These are phyloP conservation scores for Antheraea yamamai DNA, from an alignment of 2,888 invertebrate genomes.

Conservation along the genomic window DNA sequence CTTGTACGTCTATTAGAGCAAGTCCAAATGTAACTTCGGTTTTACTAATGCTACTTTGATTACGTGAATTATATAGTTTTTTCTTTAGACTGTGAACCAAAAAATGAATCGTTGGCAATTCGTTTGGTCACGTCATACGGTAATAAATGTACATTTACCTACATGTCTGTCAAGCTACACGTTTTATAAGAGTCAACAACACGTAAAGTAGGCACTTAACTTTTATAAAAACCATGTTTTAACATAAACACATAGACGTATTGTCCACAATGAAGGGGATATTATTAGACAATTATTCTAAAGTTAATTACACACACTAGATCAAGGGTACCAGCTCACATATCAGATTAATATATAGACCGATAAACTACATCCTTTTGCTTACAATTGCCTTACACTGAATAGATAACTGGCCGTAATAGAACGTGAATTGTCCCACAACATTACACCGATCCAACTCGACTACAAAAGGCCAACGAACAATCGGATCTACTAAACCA, in stretches of 20 bases:
- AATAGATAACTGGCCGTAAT: constrained; percentile 59
- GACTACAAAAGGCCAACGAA: constrained; percentile 44
- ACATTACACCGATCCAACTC: constrained; percentile 27
- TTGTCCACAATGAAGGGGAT: constrained; percentile 27
- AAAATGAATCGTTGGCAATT: constrained; percentile 43
- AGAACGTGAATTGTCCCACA: constrained; percentile 26
- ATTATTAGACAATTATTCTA: constrained; percentile 23
- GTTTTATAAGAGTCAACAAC: constrained; percentile 41
- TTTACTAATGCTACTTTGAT: constrained; percentile 75
- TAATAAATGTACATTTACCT: constrained; percentile 56
- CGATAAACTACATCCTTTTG: constrained; percentile 57
- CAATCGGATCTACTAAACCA: constrained; percentile 15
- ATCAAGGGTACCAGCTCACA: constrained; percentile 16
- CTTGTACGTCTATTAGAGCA: constrained; percentile 42
- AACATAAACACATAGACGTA: neutral
- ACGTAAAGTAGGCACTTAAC: constrained; percentile 34
- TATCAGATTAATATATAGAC: neutral
- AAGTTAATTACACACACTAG: constrained; percentile 24
- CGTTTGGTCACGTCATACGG: constrained; percentile 47
- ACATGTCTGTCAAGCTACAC: constrained; percentile 37
- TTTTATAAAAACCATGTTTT: constrained; percentile 36
- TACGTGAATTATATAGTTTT: constrained; percentile 62
- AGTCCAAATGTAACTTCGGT: constrained; percentile 49
- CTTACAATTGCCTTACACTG: constrained; percentile 62
- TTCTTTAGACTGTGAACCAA: constrained; percentile 56